phyloP scores from a whole-genome alignment of 2,888 invertebrate genomes.

The Cephus runcator region DNA sequence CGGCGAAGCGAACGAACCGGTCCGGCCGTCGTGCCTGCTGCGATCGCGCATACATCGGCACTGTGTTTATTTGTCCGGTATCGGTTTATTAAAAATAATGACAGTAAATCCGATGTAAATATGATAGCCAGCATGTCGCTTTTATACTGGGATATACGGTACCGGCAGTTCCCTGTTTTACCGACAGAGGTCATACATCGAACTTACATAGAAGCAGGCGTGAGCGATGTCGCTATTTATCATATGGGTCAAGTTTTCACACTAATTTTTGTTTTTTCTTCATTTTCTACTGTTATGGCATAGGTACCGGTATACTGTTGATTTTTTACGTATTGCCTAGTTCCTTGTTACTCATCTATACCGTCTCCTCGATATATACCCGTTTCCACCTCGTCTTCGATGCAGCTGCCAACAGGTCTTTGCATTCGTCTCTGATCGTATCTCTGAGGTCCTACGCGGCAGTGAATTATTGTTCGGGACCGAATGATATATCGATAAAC shows the following conservation, averaged over 20 bases:
- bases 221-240: background rate
- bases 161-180: background rate
- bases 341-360: background rate
- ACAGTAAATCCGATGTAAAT: conserved; percentile 54
- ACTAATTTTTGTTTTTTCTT: background rate
- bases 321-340: background rate
- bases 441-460: conserved; percentile 37
- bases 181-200: background rate
- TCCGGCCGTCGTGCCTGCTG: conserved; percentile 34
- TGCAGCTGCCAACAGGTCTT: conserved; percentile 54
- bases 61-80: conserved; percentile 25
- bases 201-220: background rate
- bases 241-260: background rate
- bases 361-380: conserved; percentile 18
- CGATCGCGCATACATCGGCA: conserved; percentile 37
- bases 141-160: conserved; percentile 8
- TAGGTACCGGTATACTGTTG: background rate
- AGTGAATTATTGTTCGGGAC: conserved; percentile 50
- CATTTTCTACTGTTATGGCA: background rate
- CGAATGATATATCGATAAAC: conserved; percentile 41
- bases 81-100: conserved; percentile 61
- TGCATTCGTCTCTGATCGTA: conserved; percentile 51
- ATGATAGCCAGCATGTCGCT: conserved; percentile 41
- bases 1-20: conserved; percentile 47
- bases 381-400: conserved; percentile 12